These are phyloP conservation scores for Drosophila triauraria DNA, from an alignment of 1,140 invertebrate genomes.

Conservation along the genomic window DNA sequence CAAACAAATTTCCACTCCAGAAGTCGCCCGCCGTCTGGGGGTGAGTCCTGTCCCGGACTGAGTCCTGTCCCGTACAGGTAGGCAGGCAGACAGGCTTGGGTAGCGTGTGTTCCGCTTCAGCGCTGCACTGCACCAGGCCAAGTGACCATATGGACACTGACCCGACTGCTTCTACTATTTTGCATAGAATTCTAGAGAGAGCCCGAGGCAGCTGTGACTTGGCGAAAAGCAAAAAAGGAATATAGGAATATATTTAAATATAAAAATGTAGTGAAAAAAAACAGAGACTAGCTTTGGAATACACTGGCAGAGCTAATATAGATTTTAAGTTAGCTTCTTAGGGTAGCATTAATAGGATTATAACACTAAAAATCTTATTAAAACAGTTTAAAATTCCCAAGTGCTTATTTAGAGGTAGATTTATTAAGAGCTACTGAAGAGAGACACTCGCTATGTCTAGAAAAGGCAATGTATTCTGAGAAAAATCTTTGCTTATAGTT, in stretches of 20 bases:
- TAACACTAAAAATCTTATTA: no score
- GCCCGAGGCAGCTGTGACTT: conserved; percentile 49
- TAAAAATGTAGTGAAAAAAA: conserved; percentile 1
- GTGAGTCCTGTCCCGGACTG: conserved; percentile 5
- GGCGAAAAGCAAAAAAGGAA: conserved; percentile 36
- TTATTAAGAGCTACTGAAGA: no score
- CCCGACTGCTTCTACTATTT: conserved; percentile 43
- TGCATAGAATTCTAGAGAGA: conserved; percentile 41
- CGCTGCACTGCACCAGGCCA: conserved; percentile 17
- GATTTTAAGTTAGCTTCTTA: fast-evolving
- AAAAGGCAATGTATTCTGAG: no score
- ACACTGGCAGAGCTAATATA: background rate
- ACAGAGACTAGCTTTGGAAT: background rate
- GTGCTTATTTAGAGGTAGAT: no score
- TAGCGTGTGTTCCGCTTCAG: conserved; percentile 58
- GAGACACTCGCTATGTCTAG: no score
- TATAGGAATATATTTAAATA: background rate
- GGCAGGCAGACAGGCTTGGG: conserved; percentile 9
- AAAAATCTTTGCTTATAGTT: no score
- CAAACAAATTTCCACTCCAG: conserved; percentile 65
- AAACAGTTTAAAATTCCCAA: no score
- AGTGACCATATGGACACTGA: conserved; percentile 34
- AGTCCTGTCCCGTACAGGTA: conserved; percentile 7
- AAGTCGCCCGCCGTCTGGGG: conserved; percentile 9
- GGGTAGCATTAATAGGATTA: no score